These are phyloP conservation scores for Dolomedes plantarius DNA, from an alignment of 2,888 invertebrate genomes.

Conservation along the genomic window DNA sequence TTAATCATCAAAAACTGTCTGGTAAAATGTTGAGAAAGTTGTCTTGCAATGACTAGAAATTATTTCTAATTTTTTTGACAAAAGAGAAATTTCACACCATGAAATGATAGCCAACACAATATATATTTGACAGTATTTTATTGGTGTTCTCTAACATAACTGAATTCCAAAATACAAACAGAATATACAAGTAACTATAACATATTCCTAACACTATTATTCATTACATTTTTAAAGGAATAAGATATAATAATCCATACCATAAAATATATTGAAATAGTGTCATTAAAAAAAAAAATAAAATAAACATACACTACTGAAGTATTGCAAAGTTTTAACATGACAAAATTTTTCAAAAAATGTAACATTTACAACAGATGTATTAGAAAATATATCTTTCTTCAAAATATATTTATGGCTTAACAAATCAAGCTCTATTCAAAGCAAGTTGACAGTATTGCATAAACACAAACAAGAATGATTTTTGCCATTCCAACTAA, in stretches of 20 bases:
- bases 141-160: not conserved
- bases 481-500: not conserved
- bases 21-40: no score
- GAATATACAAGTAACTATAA: not conserved
- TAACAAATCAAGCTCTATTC: constrained; percentile 40
- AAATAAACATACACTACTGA: not conserved
- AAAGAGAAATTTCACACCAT: no score
- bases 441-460: not conserved
- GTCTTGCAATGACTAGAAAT: no score
- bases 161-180: not conserved
- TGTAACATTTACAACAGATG: constrained; percentile 13
- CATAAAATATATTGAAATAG: not conserved
- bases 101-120: no score
- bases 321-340: constrained; percentile 2
- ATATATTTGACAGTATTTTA: no score
- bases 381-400: constrained; percentile 44
- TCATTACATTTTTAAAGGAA: not conserved
- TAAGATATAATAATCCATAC: not conserved
- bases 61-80: no score
- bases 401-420: not conserved
- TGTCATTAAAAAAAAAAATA: not conserved
- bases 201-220: not conserved
- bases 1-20: no score
- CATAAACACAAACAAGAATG: not conserved
- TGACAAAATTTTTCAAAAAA: constrained; percentile 36